These are phyloP conservation scores for Amblyornis subalaris DNA, from an alignment of 2,113 vertebrate genomes.

Conservation along the genomic window DNA sequence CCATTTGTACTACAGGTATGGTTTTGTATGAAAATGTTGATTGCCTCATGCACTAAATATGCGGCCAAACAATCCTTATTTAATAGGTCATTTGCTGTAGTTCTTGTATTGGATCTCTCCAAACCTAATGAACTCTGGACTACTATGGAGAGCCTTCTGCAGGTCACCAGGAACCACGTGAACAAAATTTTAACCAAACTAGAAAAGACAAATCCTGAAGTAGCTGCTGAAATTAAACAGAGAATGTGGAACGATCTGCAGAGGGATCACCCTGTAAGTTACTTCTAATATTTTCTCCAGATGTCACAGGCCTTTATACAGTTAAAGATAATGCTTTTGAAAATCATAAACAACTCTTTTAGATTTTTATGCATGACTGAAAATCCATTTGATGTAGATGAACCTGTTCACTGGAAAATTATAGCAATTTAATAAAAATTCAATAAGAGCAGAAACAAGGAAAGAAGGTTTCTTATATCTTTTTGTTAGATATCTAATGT, in stretches of 20 bases:
- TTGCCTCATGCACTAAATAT: background rate
- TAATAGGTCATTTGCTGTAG: slow-evolving; percentile 82
- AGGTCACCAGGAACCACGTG: slow-evolving; percentile 76
- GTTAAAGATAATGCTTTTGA: slow-evolving; percentile 62
- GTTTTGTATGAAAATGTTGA: background rate
- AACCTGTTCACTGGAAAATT: slow-evolving; percentile 77
- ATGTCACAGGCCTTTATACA: slow-evolving; percentile 41
- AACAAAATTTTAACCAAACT: slow-evolving; percentile 75
- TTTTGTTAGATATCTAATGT: slow-evolving; percentile 68
- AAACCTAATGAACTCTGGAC: slow-evolving; percentile 87
- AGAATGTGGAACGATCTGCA: slow-evolving; percentile 70
- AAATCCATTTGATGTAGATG: slow-evolving; percentile 72
- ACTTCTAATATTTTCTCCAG: slow-evolving; percentile 45
- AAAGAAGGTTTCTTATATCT: slow-evolving; percentile 67
- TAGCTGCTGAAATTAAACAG: slow-evolving; percentile 72
- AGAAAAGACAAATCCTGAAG: slow-evolving; percentile 74
- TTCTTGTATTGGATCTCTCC: slow-evolving; percentile 91
- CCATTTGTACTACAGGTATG: background rate
- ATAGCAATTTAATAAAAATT: slow-evolving; percentile 76
- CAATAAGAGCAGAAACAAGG: slow-evolving; percentile 68
- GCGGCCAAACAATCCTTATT: background rate
- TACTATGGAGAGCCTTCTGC: slow-evolving; percentile 86
- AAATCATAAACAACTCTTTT: slow-evolving; percentile 64
- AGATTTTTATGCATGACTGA: slow-evolving; percentile 73
- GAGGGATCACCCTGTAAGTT: slow-evolving; percentile 89